Evolutionary conservation across 2,113 vertebrate species (phyloP), one percentile per base, ranked within the genome.

Genomic region (cattle (Bos taurus)): DNA sequence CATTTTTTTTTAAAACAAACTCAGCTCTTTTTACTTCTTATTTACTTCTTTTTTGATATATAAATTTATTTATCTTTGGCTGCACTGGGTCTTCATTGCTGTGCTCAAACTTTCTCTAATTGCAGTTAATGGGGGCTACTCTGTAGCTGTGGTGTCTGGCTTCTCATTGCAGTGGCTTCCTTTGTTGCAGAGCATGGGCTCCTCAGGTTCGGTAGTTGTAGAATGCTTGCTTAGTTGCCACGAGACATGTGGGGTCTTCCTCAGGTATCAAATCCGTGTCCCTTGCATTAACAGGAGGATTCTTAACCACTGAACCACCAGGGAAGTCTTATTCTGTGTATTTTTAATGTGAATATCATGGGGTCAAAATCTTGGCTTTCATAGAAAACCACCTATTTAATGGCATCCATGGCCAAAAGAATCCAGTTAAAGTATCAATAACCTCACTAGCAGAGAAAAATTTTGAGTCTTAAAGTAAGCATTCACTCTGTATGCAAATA

Each of bases 401-500:
- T 80, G 48, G 33, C 9, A 13, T 48, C 30, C 48, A 1, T 43
- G n/a, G 7, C 33, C 54, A 2, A 60, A 52, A 96, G 84, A 43
- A 26, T 85, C 28, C 26, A 54, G 25, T 50, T 6, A 40, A 86
- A 5, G 4, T 7, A 11, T 2, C 52, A 33, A 1, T 50, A 46
- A 64, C 30, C 43, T 93, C 50, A 33, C 6, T 13, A 28, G 43
- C 43, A n/a, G 2, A 40, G 26, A 77, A 85, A 90, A 46, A 13
- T 11, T 16, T 33, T 83, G 40, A 77, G 21, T 40, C n/a, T 54
- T 13, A 56, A 56, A 4, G 1, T 23, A 30, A 48, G 26, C 6
- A 8, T 64, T 74, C 43, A 13, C 28, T 62, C 12, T 25, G 3
- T 7, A 3, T 3, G 26, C 16, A 6, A 4, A 0, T 17, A 33